Percentiles rank a stretch among this genome's conserved stretches.
Evolutionary conservation across 2,113 vertebrate genomes (phyloP).

Genomic region (Vidua macroura): DNA sequence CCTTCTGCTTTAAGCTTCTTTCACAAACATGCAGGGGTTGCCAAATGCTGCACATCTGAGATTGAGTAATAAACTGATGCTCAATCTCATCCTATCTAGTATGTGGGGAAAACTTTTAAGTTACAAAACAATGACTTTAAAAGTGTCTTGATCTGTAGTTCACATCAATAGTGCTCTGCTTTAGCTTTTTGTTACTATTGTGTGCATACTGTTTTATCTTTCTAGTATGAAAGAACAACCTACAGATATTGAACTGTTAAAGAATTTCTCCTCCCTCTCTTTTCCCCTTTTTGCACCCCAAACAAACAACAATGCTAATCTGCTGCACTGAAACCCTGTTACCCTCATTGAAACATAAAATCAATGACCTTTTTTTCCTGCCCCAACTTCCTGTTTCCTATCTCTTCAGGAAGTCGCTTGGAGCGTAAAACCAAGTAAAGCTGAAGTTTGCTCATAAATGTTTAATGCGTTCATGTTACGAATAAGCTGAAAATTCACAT

Average conservation of each 20-base stretch:
- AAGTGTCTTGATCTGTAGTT: not conserved
- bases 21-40: not conserved
- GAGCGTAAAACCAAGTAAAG: not conserved
- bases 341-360: not conserved
- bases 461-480: fast-evolving
- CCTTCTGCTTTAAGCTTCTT: not conserved
- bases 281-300: not conserved
- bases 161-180: not conserved
- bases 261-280: not conserved
- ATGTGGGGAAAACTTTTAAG: not conserved
- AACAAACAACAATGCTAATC: not conserved
- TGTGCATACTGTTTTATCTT: not conserved
- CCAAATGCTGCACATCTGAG: not conserved
- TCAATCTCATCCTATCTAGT: fast-evolving
- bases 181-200: not conserved
- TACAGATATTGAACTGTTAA: not conserved
- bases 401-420: not conserved
- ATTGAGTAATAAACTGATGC: not conserved
- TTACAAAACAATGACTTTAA: not conserved
- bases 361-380: not conserved
- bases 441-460: not conserved
- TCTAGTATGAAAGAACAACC: not conserved
- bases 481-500: not conserved
- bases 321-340: not conserved
- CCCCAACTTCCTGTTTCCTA: not conserved